Conservation (phyloP, 2,113 vertebrate genomes). For the Euleptes europaea region DNA sequence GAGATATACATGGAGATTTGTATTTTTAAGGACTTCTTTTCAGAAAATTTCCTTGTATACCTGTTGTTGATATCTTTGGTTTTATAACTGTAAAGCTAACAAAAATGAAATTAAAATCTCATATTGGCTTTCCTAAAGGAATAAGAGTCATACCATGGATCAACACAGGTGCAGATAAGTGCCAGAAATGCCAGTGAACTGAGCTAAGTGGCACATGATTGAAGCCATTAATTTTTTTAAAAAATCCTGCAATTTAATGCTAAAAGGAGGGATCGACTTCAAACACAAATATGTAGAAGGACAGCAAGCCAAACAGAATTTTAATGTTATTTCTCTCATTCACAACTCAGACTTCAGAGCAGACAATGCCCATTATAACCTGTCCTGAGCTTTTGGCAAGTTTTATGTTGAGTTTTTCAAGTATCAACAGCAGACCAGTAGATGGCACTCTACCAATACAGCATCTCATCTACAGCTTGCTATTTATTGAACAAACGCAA, state of each 20-base stretch:
- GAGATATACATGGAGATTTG: slow-evolving; percentile 12
- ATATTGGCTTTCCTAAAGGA: slow-evolving; percentile 36
- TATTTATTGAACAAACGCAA: background rate
- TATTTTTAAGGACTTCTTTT: slow-evolving; percentile 39
- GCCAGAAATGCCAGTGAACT: slow-evolving; percentile 33
- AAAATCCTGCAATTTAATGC: slow-evolving; percentile 12
- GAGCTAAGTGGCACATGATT: background rate
- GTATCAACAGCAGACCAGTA: slow-evolving; percentile 26
- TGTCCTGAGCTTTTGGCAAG: accelerated
- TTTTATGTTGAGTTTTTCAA: background rate
- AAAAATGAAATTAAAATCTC: slow-evolving; percentile 26
- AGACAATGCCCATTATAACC: accelerated
- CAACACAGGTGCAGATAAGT: slow-evolving; percentile 30
- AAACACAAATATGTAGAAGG: background rate
- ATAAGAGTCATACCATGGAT: slow-evolving; percentile 45
- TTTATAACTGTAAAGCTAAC: slow-evolving; percentile 27
- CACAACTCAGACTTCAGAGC: background rate
- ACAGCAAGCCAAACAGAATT: background rate
- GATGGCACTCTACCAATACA: background rate
- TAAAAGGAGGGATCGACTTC: background rate
- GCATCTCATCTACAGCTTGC: background rate
- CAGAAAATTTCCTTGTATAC: slow-evolving; percentile 12
- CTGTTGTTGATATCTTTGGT: slow-evolving; percentile 17
- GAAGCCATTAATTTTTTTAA: background rate
- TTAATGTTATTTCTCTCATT: background rate